These are phyloP conservation scores for Erebia ligea DNA, from an alignment of 2,888 invertebrate species.

Conservation along the genomic window DNA sequence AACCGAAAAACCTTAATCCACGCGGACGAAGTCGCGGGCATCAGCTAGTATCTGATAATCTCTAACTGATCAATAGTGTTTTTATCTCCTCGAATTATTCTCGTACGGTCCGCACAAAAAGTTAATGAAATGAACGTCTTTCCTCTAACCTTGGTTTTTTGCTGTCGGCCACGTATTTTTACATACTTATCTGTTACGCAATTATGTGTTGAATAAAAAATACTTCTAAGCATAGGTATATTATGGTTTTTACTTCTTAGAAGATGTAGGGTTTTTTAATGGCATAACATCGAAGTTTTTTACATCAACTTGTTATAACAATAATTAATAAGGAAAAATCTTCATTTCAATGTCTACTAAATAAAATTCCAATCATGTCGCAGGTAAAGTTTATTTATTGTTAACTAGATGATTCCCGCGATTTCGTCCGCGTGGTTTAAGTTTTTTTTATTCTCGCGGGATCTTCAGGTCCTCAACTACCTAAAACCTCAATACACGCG, in stretches of 20 bases:
- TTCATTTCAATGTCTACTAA: too few relatives aligned
- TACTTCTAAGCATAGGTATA: neutral
- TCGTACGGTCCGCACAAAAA: constrained; percentile 5
- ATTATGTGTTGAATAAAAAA: neutral
- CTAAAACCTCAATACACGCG: too few relatives aligned
- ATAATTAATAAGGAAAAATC: neutral
- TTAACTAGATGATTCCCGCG: too few relatives aligned
- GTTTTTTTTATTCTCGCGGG: too few relatives aligned
- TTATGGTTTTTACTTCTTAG: neutral
- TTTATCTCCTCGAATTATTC: neutral
- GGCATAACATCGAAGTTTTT: too few relatives aligned
- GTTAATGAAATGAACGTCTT: constrained; percentile 20
- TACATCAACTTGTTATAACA: too few relatives aligned
- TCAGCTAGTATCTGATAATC: neutral
- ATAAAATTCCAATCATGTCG: too few relatives aligned
- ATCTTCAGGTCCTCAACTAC: too few relatives aligned
- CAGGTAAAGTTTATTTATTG: too few relatives aligned
- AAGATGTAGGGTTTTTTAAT: neutral
- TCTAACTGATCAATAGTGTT: neutral
- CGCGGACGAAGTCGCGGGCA: too few relatives aligned
- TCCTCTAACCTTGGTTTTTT: constrained; percentile 27
- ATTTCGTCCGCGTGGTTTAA: neutral
- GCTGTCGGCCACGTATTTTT: constrained; percentile 9
- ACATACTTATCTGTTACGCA: neutral
- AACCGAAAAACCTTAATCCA: too few relatives aligned